A percentile compares a stretch with the other conserved stretches of the same genome.
phyloP scores from a whole-genome alignment of 2,888 invertebrate genomes.

The Cyclophora punctaria region DNA sequence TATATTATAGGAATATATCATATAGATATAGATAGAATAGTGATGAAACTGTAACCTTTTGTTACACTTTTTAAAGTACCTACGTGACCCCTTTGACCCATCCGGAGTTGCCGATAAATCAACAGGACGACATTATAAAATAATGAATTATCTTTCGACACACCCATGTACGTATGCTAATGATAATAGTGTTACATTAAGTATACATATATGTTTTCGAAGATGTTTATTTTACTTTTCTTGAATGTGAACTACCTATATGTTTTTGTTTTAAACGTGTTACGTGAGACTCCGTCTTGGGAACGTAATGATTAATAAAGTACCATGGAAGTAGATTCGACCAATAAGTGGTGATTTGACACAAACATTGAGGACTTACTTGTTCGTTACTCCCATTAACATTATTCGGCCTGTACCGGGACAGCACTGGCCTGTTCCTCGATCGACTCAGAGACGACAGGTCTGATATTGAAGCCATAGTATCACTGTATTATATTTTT shows the following conservation, averaged over 20 bases:
- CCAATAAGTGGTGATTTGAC: not conserved
- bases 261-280: no score
- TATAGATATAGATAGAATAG: no score
- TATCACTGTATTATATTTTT: slow-evolving; percentile 3
- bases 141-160: no score
- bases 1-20: no score
- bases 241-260: no score
- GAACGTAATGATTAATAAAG: not conserved
- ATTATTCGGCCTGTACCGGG: slow-evolving; percentile 49
- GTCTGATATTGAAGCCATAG: slow-evolving; percentile 53
- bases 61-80: not conserved
- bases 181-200: no score
- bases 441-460: slow-evolving; percentile 57
- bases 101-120: slow-evolving; percentile 1
- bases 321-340: slow-evolving; percentile 1
- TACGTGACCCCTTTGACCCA: slow-evolving; percentile 5
- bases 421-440: slow-evolving; percentile 59
- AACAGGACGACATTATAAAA: no score
- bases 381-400: slow-evolving; percentile 39
- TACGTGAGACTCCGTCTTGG: no score
- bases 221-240: no score
- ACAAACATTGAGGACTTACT: slow-evolving; percentile 33
- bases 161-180: no score
- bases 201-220: no score
- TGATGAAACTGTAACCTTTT: no score